Evolutionary conservation across 2,797 vertebrate genomes (phyloP).

Genomic region (Oreochromis grahami): DNA sequence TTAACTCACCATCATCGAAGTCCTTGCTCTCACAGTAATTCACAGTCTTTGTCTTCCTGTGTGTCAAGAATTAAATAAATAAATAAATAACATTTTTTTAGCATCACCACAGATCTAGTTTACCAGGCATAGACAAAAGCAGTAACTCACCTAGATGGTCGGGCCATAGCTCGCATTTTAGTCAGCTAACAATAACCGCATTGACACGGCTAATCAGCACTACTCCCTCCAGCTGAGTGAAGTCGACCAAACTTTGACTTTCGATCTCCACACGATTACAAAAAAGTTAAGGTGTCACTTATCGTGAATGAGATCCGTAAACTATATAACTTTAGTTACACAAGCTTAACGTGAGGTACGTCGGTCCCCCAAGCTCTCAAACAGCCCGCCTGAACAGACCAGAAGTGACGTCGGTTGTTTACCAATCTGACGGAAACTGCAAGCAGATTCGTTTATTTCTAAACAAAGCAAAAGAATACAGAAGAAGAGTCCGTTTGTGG

Average conservation of each 20-base stretch:
- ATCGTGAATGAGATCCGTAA: background rate
- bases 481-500: background rate
- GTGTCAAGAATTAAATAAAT: background rate
- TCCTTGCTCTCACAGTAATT: slow-evolving; percentile 81
- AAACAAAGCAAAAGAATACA: background rate
- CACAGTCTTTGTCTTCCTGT: slow-evolving; percentile 82
- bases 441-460: slow-evolving; percentile 27
- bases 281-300: background rate
- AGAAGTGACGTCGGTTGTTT: slow-evolving; percentile 52
- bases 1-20: slow-evolving; percentile 75
- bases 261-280: background rate
- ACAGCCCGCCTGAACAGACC: slow-evolving; percentile 61
- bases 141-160: slow-evolving; percentile 67
- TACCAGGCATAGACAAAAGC: background rate
- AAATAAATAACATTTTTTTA: background rate
- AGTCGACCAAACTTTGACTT: background rate
- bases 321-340: background rate
- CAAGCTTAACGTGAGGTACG: fast-evolving
- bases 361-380: background rate
- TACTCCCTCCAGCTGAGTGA: too few species aligned
- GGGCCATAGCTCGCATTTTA: slow-evolving; percentile 57
- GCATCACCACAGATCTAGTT: background rate
- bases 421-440: background rate
- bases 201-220: background rate
- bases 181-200: background rate